Conservation (phyloP, 2,888 invertebrate species). For the Venusia cambrica region DNA sequence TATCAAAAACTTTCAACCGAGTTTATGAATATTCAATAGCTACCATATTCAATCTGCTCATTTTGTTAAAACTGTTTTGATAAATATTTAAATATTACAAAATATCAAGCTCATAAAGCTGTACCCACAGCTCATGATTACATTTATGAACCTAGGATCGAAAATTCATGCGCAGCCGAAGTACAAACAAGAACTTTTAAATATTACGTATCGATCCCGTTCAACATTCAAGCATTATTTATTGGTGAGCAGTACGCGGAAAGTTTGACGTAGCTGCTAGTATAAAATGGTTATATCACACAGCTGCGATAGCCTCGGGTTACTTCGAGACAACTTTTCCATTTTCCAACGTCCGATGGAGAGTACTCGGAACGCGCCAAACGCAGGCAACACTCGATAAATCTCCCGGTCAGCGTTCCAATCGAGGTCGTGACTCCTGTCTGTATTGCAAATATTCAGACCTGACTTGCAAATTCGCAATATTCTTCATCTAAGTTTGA, state of each 20-base stretch:
- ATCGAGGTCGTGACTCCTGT: slow-evolving; percentile 32
- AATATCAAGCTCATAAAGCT: no score
- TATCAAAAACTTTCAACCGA: slow-evolving; percentile 60
- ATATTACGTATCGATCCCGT: slow-evolving; percentile 48
- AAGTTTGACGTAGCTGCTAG: slow-evolving; percentile 48
- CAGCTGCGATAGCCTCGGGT: slow-evolving; percentile 46
- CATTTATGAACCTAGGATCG: slow-evolving; percentile 13
- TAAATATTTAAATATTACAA: no score
- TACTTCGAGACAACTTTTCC: slow-evolving; percentile 55
- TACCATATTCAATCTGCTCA: slow-evolving; percentile 47
- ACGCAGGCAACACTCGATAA: slow-evolving; percentile 47
- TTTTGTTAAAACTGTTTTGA: no score
- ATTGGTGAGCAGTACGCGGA: slow-evolving; percentile 51
- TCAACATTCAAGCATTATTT: slow-evolving; percentile 55
- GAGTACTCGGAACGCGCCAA: slow-evolving; percentile 40
- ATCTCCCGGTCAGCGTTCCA: slow-evolving; percentile 43
- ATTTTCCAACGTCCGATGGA: slow-evolving; percentile 46
- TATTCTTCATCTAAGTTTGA: background rate
- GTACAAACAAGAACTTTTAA: slow-evolving; percentile 48
- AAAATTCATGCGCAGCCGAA: slow-evolving; percentile 20
- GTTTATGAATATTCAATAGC: slow-evolving; percentile 62
- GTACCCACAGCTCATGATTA: slow-evolving; percentile 16
- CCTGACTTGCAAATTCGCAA: slow-evolving; percentile 4
- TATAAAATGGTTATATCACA: slow-evolving; percentile 60
- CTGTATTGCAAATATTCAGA: slow-evolving; percentile 23